A percentile compares a stretch with the other conserved stretches of the same genome.
Conservation (phyloP, 2,888 invertebrate genomes). For the Melanchra persicariae region DNA sequence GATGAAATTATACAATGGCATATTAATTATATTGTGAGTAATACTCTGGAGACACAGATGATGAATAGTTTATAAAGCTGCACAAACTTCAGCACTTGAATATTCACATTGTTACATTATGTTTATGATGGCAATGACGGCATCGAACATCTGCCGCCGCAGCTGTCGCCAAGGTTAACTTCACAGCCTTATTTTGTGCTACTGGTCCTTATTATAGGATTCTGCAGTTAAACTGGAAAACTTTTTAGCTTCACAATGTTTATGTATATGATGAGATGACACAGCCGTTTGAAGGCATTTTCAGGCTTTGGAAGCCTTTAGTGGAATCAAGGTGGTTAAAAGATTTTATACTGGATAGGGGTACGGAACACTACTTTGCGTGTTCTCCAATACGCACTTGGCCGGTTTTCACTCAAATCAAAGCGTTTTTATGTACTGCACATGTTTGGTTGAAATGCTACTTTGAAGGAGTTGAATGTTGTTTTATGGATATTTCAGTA, state of each 20-base stretch:
- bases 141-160: conserved; percentile 76
- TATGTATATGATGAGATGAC: neutral
- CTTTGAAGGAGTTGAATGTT: conserved; percentile 26
- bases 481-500: conserved; percentile 35
- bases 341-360: neutral
- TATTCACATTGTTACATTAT: conserved; percentile 55
- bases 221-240: conserved; percentile 4
- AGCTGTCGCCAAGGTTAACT: conserved; percentile 75
- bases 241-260: neutral
- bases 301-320: neutral
- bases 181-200: conserved; percentile 62
- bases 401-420: conserved; percentile 51
- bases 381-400: neutral
- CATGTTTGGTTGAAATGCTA: conserved; percentile 24
- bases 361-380: neutral
- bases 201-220: conserved; percentile 45
- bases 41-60: conserved; percentile 33
- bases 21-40: conserved; percentile 31
- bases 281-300: neutral
- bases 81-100: conserved; percentile 52
- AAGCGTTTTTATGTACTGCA: conserved; percentile 31
- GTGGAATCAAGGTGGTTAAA: neutral
- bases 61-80: conserved; percentile 54
- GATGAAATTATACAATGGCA: conserved; percentile 12
- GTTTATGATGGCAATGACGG: conserved; percentile 71